Conservation (phyloP, 2,113 vertebrate genomes). For the Ovis aries region DNA sequence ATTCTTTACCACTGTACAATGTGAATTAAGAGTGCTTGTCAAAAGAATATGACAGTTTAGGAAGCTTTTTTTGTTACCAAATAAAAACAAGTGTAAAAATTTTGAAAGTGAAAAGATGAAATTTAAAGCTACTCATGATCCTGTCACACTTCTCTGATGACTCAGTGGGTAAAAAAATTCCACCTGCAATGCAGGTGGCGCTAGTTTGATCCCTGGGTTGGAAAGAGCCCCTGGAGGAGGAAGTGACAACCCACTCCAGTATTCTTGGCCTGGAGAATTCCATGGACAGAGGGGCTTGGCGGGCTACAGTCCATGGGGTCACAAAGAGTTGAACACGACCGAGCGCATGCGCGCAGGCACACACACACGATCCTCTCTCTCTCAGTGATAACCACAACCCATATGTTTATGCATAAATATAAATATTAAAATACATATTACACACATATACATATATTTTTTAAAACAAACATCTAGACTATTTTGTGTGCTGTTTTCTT, state of each 20-base stretch:
- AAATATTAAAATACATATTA: background rate
- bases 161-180: background rate
- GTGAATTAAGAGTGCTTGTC: background rate
- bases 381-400: background rate
- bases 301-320: background rate
- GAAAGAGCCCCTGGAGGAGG: background rate
- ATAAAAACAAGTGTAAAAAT: background rate
- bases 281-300: background rate
- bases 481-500: background rate
- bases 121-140: background rate
- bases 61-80: background rate
- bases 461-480: background rate
- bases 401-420: background rate
- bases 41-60: background rate
- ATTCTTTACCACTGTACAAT: background rate
- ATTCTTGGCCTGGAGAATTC: background rate
- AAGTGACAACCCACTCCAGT: background rate
- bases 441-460: too few species aligned
- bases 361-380: background rate
- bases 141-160: background rate
- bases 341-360: rapidly evolving
- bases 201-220: background rate
- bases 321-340: background rate
- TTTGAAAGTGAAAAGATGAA: background rate
- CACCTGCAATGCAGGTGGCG: background rate